Evolutionary conservation across 2,797 vertebrate species (phyloP), one percentile per base, ranked within the genome.

Genomic region (Sebastes cheni): DNA sequence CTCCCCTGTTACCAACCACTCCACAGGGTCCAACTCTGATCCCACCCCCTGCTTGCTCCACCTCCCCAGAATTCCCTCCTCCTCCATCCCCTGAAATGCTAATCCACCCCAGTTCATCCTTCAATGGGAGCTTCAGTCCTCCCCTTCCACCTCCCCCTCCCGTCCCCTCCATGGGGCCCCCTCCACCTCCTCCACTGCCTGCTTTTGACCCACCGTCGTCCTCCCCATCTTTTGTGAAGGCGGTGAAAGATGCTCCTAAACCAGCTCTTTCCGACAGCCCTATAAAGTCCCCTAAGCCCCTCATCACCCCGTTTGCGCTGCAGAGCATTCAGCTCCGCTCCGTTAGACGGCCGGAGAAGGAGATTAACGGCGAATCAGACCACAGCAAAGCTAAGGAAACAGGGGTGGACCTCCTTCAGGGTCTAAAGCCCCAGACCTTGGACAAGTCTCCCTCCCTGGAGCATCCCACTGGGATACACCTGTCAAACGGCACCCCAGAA

Each of bases 291-390:
- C 83, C 92, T 39, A 95, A 97, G 94, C 98, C 97, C 52, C 93
- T 99, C 54, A 96, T 99, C 84, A 99, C 99, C 39, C 93, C 97
- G 0, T 96, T 97, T 74, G 97, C 95, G 0, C 92, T 99, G 71
- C 97, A 98, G 93, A 98, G 95, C 86, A 96, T 99, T 61, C 98
- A 97, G 84, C 92, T 99, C 81, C 97, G 97, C 82, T 97, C 97
- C 0, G 96, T 98, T 81, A 97, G 92, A 86, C 96, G 92, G 79
- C 69, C 67, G 3, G 91, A 94, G 30, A 92, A 90, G 56, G 72
- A 90, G 61, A 68, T 89, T 20, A 94, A 94, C 16, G 84, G 79
- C 32, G 87, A 92, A 10, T 83, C 72, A 8, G 83, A 92, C 20
- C 29, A 70, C 36, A 85, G 70, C 61, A 77, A 73, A 61, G 76